Percentiles rank a stretch among this genome's conserved stretches.
phyloP scores from a whole-genome alignment of 1,140 invertebrate genomes.

The Bacillus rossius region DNA sequence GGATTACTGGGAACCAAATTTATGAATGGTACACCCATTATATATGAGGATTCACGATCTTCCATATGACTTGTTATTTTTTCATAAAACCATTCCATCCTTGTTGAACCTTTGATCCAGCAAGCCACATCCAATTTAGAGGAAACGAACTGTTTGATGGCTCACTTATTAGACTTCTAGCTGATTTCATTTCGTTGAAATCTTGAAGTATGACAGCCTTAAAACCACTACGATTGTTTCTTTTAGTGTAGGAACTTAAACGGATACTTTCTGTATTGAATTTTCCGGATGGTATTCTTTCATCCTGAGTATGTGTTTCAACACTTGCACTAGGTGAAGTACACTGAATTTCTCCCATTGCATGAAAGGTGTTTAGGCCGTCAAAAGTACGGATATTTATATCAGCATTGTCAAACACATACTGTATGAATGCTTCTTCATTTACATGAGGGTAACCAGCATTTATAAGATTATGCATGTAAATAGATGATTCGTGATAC shows the following conservation, averaged over 20 bases:
- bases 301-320: not conserved
- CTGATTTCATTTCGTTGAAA: not conserved
- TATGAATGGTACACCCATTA: slow-evolving; percentile 21
- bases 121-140: slow-evolving; percentile 22
- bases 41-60: slow-evolving; percentile 15
- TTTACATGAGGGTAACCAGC: not conserved
- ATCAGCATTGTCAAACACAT: slow-evolving; percentile 32
- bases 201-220: not conserved
- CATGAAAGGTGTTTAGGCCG: slow-evolving; percentile 30
- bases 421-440: slow-evolving; percentile 18
- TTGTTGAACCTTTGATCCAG: slow-evolving; percentile 17
- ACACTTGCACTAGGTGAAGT: slow-evolving; percentile 13
- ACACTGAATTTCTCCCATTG: slow-evolving; percentile 28
- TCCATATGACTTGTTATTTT: slow-evolving; percentile 3
- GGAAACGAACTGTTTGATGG: not conserved
- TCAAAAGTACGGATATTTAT: slow-evolving; percentile 27
- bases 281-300: not conserved
- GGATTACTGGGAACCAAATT: slow-evolving; percentile 25
- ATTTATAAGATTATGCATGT: not conserved
- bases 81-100: slow-evolving; percentile 28
- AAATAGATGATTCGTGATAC: not conserved
- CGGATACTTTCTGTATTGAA: not conserved
- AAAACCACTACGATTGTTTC: not conserved
- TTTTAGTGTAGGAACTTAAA: not conserved
- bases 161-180: not conserved